Evolutionary conservation across 1,140 invertebrate species (phyloP).

Genomic region (Fopius arisanus): DNA sequence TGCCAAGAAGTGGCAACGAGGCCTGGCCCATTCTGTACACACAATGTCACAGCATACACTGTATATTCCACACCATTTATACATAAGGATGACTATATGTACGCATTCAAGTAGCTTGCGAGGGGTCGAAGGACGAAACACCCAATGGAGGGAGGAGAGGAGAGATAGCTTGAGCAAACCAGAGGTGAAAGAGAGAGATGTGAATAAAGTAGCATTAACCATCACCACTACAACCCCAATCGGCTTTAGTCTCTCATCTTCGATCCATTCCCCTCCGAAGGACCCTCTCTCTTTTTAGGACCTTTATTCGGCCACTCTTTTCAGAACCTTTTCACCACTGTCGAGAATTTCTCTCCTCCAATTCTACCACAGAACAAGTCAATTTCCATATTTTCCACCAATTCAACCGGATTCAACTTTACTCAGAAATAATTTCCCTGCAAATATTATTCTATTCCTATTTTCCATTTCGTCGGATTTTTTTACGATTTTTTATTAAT

Average conservation of each 20-base stretch:
- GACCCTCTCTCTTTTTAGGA: not conserved
- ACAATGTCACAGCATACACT: not conserved
- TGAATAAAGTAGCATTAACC: conserved; percentile 1
- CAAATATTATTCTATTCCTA: no score
- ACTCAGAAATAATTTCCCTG: no score
- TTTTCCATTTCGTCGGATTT: no score
- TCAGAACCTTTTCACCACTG: not conserved
- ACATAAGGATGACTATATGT: not conserved
- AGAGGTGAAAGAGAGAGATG: not conserved
- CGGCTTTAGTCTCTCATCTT: conserved; percentile 15
- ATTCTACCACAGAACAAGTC: not conserved
- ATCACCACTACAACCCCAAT: not conserved
- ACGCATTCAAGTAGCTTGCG: conserved; percentile 14
- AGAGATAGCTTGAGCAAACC: not conserved
- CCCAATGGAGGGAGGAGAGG: not conserved
- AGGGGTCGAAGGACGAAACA: conserved; percentile 10
- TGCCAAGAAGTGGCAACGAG: conserved; percentile 21
- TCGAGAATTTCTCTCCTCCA: not conserved
- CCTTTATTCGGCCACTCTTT: not conserved
- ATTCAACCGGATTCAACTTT: no score
- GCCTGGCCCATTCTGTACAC: conserved; percentile 3
- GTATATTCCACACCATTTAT: not conserved
- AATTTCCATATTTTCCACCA: no score
- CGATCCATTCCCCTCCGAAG: conserved; percentile 23
- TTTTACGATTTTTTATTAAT: no score